Percentiles rank a stretch among this genome's conserved stretches.
These are phyloP conservation scores for Camptogramma bilineatum DNA, from an alignment of 2,888 invertebrate species.

Conservation along the genomic window DNA sequence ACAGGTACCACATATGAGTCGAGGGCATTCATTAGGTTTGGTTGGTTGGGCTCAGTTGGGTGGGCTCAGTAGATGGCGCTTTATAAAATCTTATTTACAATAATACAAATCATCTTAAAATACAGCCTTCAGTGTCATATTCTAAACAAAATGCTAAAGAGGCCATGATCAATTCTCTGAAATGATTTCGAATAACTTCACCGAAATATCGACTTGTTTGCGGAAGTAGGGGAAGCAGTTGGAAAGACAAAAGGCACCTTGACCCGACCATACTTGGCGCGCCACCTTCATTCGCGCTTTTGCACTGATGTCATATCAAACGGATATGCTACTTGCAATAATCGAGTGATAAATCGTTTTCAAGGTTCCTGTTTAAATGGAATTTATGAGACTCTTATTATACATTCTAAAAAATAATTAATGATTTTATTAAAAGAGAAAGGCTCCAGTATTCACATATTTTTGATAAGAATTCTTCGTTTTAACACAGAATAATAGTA, in stretches of 20 bases:
- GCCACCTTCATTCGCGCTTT: slow-evolving; percentile 44
- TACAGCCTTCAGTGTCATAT: not conserved
- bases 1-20: no score
- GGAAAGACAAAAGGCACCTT: slow-evolving; percentile 41
- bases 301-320: slow-evolving; percentile 40
- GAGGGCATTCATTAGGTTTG: no score
- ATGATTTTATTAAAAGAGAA: no score
- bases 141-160: not conserved
- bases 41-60: no score
- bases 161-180: slow-evolving; percentile 5
- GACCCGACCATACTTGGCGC: slow-evolving; percentile 44
- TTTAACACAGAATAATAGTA: no score
- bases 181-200: slow-evolving; percentile 16
- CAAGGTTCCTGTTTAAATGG: slow-evolving; percentile 16
- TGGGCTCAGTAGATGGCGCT: no score
- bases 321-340: slow-evolving; percentile 36
- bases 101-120: not conserved
- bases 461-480: no score
- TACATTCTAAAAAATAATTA: no score
- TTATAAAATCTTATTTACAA: no score
- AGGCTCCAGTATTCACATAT: no score
- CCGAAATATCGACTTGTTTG: slow-evolving; percentile 26
- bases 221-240: slow-evolving; percentile 23
- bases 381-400: not conserved
- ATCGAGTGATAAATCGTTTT: slow-evolving; percentile 16